Evolutionary conservation across 2,888 invertebrate genomes (phyloP).

Genomic region (Adineta ricciae): DNA sequence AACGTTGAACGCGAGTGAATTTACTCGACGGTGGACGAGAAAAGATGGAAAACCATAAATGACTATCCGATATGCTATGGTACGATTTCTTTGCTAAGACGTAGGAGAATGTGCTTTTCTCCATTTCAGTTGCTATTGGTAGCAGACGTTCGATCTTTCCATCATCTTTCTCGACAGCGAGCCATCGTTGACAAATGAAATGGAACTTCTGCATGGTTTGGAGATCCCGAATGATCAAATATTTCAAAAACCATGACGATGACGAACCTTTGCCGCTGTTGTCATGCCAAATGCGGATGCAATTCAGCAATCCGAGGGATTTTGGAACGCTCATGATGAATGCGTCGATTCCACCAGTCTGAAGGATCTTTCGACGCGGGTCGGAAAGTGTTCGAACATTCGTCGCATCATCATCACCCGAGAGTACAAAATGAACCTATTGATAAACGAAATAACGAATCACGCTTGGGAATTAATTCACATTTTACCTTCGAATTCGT

Average conservation of each 20-base stretch:
- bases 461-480: too few relatives aligned
- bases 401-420: constrained; percentile 40
- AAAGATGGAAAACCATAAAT: background rate
- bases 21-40: background rate
- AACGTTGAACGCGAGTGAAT: background rate
- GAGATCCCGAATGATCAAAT: background rate
- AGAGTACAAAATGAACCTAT: constrained; percentile 50
- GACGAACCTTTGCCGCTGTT: background rate
- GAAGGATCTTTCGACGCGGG: constrained; percentile 46
- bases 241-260: background rate
- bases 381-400: constrained; percentile 48
- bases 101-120: background rate
- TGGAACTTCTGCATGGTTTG: background rate
- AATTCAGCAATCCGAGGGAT: background rate
- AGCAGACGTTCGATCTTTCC: background rate
- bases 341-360: constrained; percentile 46
- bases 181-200: background rate
- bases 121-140: background rate
- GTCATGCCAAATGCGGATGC: background rate
- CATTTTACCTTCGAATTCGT: constrained; percentile 41
- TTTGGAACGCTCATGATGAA: constrained; percentile 49
- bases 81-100: background rate
- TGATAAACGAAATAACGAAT: too few relatives aligned
- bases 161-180: background rate
- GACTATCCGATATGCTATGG: background rate